These are phyloP conservation scores for Kradibia gibbosae DNA, from an alignment of 1,140 invertebrate species.

Conservation along the genomic window DNA sequence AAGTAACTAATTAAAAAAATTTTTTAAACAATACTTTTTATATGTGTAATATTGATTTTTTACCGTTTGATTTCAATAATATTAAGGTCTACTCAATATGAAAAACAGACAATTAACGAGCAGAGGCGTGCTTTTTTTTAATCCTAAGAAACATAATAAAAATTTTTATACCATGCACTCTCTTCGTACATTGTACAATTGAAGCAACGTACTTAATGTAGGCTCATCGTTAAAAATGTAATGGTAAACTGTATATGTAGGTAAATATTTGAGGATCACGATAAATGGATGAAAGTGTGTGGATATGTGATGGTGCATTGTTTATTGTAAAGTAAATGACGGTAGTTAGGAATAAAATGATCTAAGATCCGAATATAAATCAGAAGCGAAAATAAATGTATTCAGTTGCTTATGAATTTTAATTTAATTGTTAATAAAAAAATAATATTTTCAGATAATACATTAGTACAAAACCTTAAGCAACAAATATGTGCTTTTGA, in stretches of 20 bases:
- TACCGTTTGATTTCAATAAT: slow-evolving; percentile 31
- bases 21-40: not conserved
- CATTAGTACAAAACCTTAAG: too few species aligned
- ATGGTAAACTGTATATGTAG: slow-evolving; percentile 38
- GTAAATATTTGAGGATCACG: slow-evolving; percentile 28
- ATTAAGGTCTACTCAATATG: slow-evolving; percentile 31
- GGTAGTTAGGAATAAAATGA: not conserved
- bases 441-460: too few species aligned
- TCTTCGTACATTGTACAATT: slow-evolving; percentile 58
- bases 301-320: slow-evolving; percentile 34
- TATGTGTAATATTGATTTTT: not conserved
- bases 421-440: too few species aligned
- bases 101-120: slow-evolving; percentile 56
- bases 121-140: slow-evolving; percentile 58
- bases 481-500: too few species aligned
- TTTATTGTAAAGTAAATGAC: not conserved
- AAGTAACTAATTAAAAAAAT: not conserved
- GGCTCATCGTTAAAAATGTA: slow-evolving; percentile 25
- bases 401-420: too few species aligned
- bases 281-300: slow-evolving; percentile 38
- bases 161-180: slow-evolving; percentile 56
- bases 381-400: too few species aligned
- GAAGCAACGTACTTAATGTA: slow-evolving; percentile 58
- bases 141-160: slow-evolving; percentile 48
- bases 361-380: too few species aligned